Evolutionary conservation across 2,113 vertebrate species (phyloP).

Genomic region (Sander vitreus): DNA sequence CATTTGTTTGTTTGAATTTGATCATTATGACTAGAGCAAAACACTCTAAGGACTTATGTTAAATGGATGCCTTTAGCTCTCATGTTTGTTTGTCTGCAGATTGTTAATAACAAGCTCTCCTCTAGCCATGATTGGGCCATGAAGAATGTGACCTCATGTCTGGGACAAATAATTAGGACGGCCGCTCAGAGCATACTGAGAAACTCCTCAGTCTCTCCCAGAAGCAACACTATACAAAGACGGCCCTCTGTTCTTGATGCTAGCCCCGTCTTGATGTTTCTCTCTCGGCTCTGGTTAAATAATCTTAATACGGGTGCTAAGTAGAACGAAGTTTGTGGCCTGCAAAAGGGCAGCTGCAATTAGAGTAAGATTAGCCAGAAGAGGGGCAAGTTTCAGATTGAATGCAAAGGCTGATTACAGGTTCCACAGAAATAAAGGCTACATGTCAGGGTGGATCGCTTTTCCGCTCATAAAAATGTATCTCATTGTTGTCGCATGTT

Average conservation of each 20-base stretch:
- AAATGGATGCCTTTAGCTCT: slow-evolving; percentile 50
- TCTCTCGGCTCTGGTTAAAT: slow-evolving; percentile 55
- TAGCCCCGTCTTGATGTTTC: slow-evolving; percentile 62
- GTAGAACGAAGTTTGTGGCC: slow-evolving; percentile 54
- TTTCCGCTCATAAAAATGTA: slow-evolving; percentile 41
- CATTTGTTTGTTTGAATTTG: slow-evolving; percentile 53
- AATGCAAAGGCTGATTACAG: slow-evolving; percentile 57
- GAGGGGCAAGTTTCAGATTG: slow-evolving; percentile 42
- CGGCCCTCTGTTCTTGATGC: slow-evolving; percentile 46
- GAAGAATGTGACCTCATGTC: slow-evolving; percentile 73
- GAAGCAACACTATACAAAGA: slow-evolving; percentile 57
- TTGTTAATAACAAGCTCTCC: slow-evolving; percentile 62
- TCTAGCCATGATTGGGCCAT: slow-evolving; percentile 62
- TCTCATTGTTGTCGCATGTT: slow-evolving; percentile 38
- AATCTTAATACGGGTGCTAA: slow-evolving; percentile 59
- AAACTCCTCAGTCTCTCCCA: slow-evolving; percentile 39
- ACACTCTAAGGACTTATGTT: slow-evolving; percentile 16
- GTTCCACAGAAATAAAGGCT: slow-evolving; percentile 47
- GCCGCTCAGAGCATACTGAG: slow-evolving; percentile 40
- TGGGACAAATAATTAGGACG: slow-evolving; percentile 75
- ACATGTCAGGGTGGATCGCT: slow-evolving; percentile 28
- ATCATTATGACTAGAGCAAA: slow-evolving; percentile 22
- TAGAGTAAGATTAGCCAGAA: slow-evolving; percentile 59
- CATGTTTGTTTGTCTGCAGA: slow-evolving; percentile 72
- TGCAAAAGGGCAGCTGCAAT: slow-evolving; percentile 56